These are phyloP conservation scores for Plagodis dolabraria DNA, from an alignment of 2,888 invertebrate genomes.

Conservation along the genomic window DNA sequence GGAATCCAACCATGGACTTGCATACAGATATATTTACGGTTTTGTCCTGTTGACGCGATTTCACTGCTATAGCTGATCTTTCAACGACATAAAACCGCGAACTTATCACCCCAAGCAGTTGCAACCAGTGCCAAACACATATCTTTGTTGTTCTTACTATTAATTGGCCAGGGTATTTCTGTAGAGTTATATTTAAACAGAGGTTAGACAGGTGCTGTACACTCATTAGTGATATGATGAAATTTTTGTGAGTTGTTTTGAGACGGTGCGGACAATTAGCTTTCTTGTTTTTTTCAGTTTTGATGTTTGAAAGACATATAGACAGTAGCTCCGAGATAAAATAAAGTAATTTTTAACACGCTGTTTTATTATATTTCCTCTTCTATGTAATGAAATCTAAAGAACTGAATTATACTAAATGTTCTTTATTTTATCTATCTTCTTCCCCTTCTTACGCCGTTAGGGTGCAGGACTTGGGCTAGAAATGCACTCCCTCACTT, in stretches of 20 bases:
- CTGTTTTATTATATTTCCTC: no score
- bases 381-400: no score
- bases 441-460: no score
- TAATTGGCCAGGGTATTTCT: conserved; percentile 68
- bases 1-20: no score
- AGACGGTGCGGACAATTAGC: conserved; percentile 27
- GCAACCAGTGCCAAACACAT: conserved; percentile 42
- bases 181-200: conserved; percentile 58
- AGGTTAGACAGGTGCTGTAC: conserved; percentile 63
- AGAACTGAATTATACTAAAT: no score
- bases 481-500: no score
- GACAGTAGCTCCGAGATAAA: no score
- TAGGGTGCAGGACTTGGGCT: no score
- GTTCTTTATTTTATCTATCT: no score
- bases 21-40: no score
- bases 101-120: conserved; percentile 14
- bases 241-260: conserved; percentile 31
- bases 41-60: no score
- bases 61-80: neutral
- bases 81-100: conserved; percentile 13
- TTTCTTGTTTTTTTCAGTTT: conserved; percentile 10
- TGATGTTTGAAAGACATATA: neutral
- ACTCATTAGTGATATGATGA: conserved; percentile 30
- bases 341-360: no score
- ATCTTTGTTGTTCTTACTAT: conserved; percentile 59